Evolutionary conservation across 2,113 vertebrate species (phyloP).

Genomic region (Setophaga petechia): DNA sequence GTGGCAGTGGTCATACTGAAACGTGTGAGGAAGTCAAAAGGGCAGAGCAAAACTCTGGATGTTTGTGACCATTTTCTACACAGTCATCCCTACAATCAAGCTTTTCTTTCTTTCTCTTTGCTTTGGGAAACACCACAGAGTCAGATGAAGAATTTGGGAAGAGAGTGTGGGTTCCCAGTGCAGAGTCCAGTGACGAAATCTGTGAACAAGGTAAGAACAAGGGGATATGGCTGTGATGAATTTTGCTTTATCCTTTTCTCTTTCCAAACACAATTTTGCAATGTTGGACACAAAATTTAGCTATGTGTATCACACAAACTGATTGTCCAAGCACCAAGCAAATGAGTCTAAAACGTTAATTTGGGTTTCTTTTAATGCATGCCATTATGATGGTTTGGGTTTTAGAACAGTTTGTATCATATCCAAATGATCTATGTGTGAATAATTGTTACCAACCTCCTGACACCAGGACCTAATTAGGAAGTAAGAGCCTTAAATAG

Average conservation of each 20-base stretch:
- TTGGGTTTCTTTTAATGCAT: background rate
- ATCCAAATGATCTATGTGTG: slow-evolving; percentile 27
- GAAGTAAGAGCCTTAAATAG: slow-evolving; percentile 50
- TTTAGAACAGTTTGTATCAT: slow-evolving; percentile 27
- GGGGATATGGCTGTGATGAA: background rate
- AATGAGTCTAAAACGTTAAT: background rate
- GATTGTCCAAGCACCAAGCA: background rate
- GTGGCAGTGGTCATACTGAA: background rate
- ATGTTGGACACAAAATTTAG: background rate
- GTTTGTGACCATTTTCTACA: background rate
- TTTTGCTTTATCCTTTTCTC: background rate
- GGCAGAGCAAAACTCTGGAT: background rate
- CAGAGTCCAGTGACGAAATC: slow-evolving; percentile 52
- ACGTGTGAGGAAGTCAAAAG: background rate
- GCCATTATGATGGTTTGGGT: background rate
- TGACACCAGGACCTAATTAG: slow-evolving; percentile 53
- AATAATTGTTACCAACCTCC: slow-evolving; percentile 52
- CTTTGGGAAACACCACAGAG: background rate
- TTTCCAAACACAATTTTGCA: background rate
- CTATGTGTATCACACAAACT: background rate
- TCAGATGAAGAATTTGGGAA: slow-evolving; percentile 61
- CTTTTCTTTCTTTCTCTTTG: slow-evolving; percentile 52
- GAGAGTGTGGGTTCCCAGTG: slow-evolving; percentile 57
- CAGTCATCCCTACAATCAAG: background rate
- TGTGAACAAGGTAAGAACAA: slow-evolving; percentile 59